Conservation (phyloP, 2,113 vertebrate genomes). For the Hydrolagus affinis region DNA sequence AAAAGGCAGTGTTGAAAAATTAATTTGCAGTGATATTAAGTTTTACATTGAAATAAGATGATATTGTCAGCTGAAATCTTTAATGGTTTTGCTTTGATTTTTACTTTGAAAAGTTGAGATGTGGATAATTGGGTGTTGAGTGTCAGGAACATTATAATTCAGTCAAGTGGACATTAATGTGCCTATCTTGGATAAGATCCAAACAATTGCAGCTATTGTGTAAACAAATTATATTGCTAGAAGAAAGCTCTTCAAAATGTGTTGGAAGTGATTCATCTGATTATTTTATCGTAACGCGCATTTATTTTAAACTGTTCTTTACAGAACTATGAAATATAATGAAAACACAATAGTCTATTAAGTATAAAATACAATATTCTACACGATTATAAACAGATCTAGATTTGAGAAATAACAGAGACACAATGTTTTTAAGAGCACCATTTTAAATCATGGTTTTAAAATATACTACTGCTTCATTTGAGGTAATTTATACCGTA, state of each 20-base stretch:
- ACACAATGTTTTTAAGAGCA: neutral
- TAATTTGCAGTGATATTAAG: neutral
- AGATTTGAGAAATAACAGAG: neutral
- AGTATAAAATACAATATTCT: neutral
- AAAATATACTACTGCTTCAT: neutral
- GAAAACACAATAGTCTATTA: neutral
- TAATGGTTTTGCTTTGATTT: neutral
- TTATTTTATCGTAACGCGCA: neutral
- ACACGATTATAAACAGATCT: neutral
- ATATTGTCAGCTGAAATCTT: neutral
- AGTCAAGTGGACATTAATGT: neutral
- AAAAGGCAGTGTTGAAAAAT: neutral
- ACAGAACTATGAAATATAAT: neutral
- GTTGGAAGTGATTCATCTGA: neutral
- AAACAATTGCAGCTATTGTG: neutral
- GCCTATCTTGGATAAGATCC: neutral
- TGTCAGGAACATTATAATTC: neutral
- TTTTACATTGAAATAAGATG: neutral
- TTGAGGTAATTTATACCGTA: neutral
- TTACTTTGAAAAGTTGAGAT: neutral
- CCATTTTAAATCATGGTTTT: neutral
- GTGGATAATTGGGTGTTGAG: neutral
- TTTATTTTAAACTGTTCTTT: neutral
- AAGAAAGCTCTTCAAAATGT: neutral
- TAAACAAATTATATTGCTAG: neutral